Evolutionary conservation across 1,140 invertebrate species (phyloP).

Genomic region (Lordiphosa collinella): DNA sequence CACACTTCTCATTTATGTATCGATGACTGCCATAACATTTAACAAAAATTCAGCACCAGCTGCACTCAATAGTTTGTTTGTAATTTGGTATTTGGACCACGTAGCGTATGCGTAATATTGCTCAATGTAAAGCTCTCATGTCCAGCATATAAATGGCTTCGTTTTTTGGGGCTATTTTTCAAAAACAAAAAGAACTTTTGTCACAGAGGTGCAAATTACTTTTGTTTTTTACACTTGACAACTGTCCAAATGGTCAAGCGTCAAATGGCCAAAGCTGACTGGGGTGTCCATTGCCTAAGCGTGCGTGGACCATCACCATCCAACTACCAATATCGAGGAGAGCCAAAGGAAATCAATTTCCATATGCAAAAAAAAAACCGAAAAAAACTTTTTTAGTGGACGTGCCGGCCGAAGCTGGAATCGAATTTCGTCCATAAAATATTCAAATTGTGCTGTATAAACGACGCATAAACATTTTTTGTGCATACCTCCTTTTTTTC

Average conservation of each 20-base stretch:
- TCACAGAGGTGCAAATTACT: slow-evolving; percentile 63
- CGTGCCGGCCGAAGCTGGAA: slow-evolving; percentile 19
- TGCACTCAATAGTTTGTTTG: too few species aligned
- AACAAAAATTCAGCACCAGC: too few species aligned
- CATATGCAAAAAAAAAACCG: slow-evolving; percentile 46
- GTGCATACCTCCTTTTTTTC: slow-evolving; percentile 2
- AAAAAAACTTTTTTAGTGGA: slow-evolving; percentile 53
- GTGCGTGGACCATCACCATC: slow-evolving; percentile 41
- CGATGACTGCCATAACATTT: too few species aligned
- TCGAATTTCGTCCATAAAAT: slow-evolving; percentile 74
- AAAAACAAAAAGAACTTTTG: slow-evolving; percentile 20
- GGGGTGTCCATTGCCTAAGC: slow-evolving; percentile 37
- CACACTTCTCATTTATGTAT: too few species aligned
- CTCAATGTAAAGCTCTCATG: slow-evolving; percentile 10
- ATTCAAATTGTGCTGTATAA: slow-evolving; percentile 74
- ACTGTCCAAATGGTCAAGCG: slow-evolving; percentile 58
- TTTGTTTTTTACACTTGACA: slow-evolving; percentile 67
- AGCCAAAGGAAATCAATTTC: slow-evolving; percentile 73
- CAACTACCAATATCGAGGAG: slow-evolving; percentile 27
- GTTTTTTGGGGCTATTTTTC: slow-evolving; percentile 39
- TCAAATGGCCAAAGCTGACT: slow-evolving; percentile 47
- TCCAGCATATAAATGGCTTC: slow-evolving; percentile 74
- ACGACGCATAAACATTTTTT: slow-evolving; percentile 76
- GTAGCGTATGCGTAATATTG: too few species aligned
- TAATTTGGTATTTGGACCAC: too few species aligned